A percentile compares a stretch with the other conserved stretches of the same genome.
Evolutionary conservation across 1,140 invertebrate genomes (phyloP).

Genomic region (Lepidostoma basale): DNA sequence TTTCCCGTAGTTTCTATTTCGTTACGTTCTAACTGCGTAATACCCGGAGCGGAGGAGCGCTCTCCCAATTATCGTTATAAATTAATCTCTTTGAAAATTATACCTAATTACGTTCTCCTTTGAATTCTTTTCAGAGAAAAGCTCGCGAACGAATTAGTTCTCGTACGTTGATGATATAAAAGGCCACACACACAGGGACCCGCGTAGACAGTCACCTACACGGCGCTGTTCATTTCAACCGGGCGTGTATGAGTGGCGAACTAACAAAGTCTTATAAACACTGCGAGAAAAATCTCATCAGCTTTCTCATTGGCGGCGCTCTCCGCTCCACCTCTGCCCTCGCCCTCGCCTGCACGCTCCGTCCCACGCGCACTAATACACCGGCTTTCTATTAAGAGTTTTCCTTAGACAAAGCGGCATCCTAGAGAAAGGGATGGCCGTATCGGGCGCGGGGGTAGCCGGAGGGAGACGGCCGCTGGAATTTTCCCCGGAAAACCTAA

Average conservation of each 20-base stretch:
- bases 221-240: slow-evolving; percentile 3
- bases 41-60: slow-evolving; percentile 4
- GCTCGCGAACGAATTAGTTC: slow-evolving; percentile 32
- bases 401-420: slow-evolving; percentile 43
- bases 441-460: background rate
- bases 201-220: background rate
- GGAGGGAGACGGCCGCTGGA: slow-evolving; percentile 12
- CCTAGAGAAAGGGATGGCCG: slow-evolving; percentile 23
- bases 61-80: slow-evolving; percentile 36
- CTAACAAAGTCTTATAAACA: slow-evolving; percentile 47
- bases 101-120: slow-evolving; percentile 35
- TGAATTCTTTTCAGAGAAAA: slow-evolving; percentile 32
- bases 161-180: slow-evolving; percentile 27
- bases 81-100: slow-evolving; percentile 38
- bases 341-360: background rate
- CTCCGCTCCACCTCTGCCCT: background rate
- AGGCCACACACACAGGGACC: slow-evolving; percentile 29
- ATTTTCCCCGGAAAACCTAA: slow-evolving; percentile 41
- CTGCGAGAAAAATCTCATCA: slow-evolving; percentile 46
- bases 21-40: slow-evolving; percentile 22
- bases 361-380: background rate
- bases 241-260: slow-evolving; percentile 23
- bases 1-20: background rate
- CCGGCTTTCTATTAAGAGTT: slow-evolving; percentile 35
- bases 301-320: slow-evolving; percentile 44